Evolutionary conservation across 1,140 invertebrate species (phyloP).

Genomic region (Drosophila tani): DNA sequence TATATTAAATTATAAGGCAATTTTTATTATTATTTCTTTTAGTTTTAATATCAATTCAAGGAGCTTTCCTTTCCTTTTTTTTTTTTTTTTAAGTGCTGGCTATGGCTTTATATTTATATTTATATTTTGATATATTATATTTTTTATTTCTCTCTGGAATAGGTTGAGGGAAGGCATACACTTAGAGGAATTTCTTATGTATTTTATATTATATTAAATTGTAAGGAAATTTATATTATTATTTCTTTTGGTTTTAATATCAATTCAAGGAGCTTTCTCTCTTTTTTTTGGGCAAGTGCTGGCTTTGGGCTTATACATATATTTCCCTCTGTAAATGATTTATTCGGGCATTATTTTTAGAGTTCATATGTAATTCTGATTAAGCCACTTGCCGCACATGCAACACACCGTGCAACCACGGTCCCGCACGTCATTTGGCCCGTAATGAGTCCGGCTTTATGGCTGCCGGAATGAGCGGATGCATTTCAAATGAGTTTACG

Average conservation of each 20-base stretch:
- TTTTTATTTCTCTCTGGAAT: too few species aligned
- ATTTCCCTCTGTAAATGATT: constrained; percentile 26
- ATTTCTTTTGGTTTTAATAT: too few species aligned
- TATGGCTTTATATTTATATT: too few species aligned
- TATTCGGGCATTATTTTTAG: constrained; percentile 22
- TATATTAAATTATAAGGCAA: background rate
- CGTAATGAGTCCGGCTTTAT: constrained; percentile 66
- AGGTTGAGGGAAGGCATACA: background rate
- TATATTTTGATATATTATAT: too few species aligned
- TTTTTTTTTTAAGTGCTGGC: background rate
- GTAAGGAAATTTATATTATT: background rate
- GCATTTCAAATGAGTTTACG: constrained; percentile 65
- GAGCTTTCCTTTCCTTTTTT: too few species aligned
- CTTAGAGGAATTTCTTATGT: background rate
- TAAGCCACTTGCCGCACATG: constrained; percentile 25
- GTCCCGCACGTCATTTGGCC: constrained; percentile 39
- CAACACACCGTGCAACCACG: constrained; percentile 2
- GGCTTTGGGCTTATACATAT: background rate
- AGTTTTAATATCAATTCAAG: too few species aligned
- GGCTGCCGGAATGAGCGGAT: constrained; percentile 60
- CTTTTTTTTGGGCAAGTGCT: background rate
- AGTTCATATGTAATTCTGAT: constrained; percentile 25
- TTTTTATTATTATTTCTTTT: too few species aligned
- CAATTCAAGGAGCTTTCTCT: too few species aligned
- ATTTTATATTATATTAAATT: background rate